Conservation (phyloP, 1,140 invertebrate species). For the Trigoniulus corallinus region DNA sequence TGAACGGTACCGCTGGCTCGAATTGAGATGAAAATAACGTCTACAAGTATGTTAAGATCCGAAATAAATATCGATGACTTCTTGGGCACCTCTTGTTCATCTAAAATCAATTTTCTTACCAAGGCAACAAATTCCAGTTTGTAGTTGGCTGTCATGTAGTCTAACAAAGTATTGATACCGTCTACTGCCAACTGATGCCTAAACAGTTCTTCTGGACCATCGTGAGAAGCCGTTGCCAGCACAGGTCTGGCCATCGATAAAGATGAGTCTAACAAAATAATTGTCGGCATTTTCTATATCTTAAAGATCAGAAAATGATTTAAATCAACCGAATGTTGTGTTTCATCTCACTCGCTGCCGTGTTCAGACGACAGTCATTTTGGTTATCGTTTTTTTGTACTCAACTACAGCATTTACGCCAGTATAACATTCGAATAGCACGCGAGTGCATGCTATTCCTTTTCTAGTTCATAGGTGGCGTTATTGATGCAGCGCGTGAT, state of each 20-base stretch:
- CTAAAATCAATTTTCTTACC: conserved; percentile 34
- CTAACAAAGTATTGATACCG: conserved; percentile 66
- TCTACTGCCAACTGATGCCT: conserved; percentile 57
- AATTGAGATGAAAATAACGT: conserved; percentile 59
- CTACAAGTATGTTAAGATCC: conserved; percentile 27
- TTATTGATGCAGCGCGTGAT: too few relatives aligned
- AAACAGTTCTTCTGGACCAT: conserved; percentile 35
- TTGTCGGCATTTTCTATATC: conserved; percentile 51
- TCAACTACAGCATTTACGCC: too few relatives aligned
- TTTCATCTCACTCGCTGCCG: background rate
- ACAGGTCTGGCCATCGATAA: conserved; percentile 55
- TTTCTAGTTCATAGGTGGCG: too few relatives aligned
- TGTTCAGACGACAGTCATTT: too few relatives aligned
- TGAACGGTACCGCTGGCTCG: conserved; percentile 64
- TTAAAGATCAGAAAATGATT: background rate
- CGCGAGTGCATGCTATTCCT: too few relatives aligned
- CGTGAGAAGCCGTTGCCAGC: conserved; percentile 16
- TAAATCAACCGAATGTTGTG: background rate
- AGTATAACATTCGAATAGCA: too few relatives aligned
- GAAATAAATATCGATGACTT: conserved; percentile 2
- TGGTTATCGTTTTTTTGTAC: too few relatives aligned
- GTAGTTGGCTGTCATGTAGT: conserved; percentile 59
- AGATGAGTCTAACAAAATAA: conserved; percentile 58
- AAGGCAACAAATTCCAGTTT: conserved; percentile 84
- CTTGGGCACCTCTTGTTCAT: background rate